Evolutionary conservation across 2,113 vertebrate genomes (phyloP).

Genomic region (Trogon surrucura): DNA sequence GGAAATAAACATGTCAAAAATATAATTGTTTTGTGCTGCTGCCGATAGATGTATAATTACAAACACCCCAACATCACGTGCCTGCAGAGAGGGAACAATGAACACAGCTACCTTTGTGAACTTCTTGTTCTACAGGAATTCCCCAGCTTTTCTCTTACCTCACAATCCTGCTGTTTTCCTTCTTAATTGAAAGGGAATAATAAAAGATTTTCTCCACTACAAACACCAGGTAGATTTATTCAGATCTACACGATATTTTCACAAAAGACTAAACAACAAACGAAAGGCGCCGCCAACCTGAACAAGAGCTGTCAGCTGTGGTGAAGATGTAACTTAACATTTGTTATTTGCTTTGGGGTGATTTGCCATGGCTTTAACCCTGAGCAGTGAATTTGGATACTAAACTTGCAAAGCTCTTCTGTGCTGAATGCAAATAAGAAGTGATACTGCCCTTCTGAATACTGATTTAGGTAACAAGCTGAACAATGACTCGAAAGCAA

Average conservation of each 20-base stretch:
- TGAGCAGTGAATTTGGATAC: background rate
- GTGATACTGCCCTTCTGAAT: background rate
- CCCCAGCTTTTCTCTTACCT: background rate
- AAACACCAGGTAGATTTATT: background rate
- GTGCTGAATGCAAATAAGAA: background rate
- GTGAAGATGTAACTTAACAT: background rate
- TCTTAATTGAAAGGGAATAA: background rate
- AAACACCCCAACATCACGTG: background rate
- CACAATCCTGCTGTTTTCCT: background rate
- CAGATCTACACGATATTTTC: background rate
- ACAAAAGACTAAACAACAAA: background rate
- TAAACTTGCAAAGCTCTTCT: background rate
- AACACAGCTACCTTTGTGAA: background rate
- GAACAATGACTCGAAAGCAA: background rate
- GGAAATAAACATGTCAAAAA: constrained; percentile 39
- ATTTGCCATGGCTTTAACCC: background rate
- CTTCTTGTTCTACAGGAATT: background rate
- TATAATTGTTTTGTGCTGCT: constrained; percentile 25
- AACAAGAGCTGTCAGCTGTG: background rate
- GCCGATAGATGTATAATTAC: background rate
- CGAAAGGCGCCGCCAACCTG: background rate
- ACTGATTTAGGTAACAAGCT: background rate
- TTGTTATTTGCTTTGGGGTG: background rate
- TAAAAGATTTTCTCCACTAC: background rate
- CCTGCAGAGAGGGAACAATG: background rate